A percentile compares a stretch with the other conserved stretches of the same genome.
Conservation (phyloP, 2,797 vertebrate species). For the Sorex maritimensis region DNA sequence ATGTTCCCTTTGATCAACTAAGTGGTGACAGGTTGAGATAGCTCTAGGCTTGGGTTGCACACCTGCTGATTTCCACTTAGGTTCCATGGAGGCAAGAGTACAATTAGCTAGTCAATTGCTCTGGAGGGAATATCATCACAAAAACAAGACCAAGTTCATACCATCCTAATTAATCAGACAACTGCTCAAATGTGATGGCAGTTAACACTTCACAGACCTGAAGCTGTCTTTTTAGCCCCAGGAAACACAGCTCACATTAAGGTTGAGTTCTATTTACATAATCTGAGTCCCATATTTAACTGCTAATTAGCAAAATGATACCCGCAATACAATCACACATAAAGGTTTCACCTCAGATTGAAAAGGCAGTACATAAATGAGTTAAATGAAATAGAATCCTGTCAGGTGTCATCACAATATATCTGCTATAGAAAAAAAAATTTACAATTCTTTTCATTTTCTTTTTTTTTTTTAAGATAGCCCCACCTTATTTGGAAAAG, state of each 20-base stretch:
- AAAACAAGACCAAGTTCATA: slow-evolving; percentile 69
- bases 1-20: slow-evolving; percentile 52
- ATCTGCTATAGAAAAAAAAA: slow-evolving; percentile 49
- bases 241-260: slow-evolving; percentile 61
- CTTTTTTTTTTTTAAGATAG: not conserved
- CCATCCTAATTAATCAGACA: slow-evolving; percentile 71
- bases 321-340: slow-evolving; percentile 17
- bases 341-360: slow-evolving; percentile 60
- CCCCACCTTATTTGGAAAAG: not conserved
- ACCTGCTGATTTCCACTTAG: slow-evolving; percentile 66
- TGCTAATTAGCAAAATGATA: slow-evolving; percentile 77
- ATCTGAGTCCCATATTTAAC: slow-evolving; percentile 42
- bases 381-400: slow-evolving; percentile 53
- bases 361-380: slow-evolving; percentile 69
- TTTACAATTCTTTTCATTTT: not conserved
- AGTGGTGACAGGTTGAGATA: not conserved
- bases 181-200: slow-evolving; percentile 6
- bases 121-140: slow-evolving; percentile 57
- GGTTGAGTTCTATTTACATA: slow-evolving; percentile 62
- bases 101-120: slow-evolving; percentile 79
- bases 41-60: slow-evolving; percentile 60
- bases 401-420: not conserved
- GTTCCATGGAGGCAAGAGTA: not conserved
- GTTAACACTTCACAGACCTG: slow-evolving; percentile 59
- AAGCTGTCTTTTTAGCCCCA: slow-evolving; percentile 56